phyloP scores from a whole-genome alignment of 2,888 invertebrate species.

The Apeira syringaria region DNA sequence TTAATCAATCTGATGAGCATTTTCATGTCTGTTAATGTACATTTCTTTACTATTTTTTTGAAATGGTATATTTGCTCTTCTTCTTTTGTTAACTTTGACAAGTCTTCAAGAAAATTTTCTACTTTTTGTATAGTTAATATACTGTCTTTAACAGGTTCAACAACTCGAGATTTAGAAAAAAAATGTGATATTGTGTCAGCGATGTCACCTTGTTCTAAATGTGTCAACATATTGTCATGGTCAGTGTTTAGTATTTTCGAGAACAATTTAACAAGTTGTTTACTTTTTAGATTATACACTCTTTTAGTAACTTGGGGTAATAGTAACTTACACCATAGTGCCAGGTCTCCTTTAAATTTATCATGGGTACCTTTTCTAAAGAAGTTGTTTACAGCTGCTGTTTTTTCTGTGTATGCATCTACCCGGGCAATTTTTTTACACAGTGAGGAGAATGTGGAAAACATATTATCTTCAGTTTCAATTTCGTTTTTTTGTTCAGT shows the following conservation, averaged over 20 bases:
- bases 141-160: slow-evolving; percentile 87
- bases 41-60: slow-evolving; percentile 87
- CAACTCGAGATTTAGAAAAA: slow-evolving; percentile 86
- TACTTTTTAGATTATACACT: slow-evolving; percentile 96
- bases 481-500: slow-evolving; percentile 28
- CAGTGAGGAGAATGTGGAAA: slow-evolving; percentile 89
- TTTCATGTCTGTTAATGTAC: slow-evolving; percentile 93
- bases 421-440: slow-evolving; percentile 91
- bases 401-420: slow-evolving; percentile 92
- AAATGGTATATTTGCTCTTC: slow-evolving; percentile 93
- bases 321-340: slow-evolving; percentile 91
- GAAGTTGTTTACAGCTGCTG: slow-evolving; percentile 86
- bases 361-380: slow-evolving; percentile 85
- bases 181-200: slow-evolving; percentile 92
- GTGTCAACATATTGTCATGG: slow-evolving; percentile 91
- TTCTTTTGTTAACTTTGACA: slow-evolving; percentile 92
- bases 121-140: slow-evolving; percentile 89
- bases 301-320: slow-evolving; percentile 92
- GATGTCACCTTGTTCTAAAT: slow-evolving; percentile 95
- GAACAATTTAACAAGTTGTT: slow-evolving; percentile 95
- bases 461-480: slow-evolving; percentile 86
- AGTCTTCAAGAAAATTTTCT: slow-evolving; percentile 88
- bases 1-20: slow-evolving; percentile 94
- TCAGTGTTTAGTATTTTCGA: slow-evolving; percentile 89
- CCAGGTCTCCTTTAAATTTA: slow-evolving; percentile 89